A percentile compares a stretch with the other conserved stretches of the same genome.
Evolutionary conservation across 35 echinoderm and acorn worm genomes (phyloP).

Genomic region (Apostichopus japonicus): DNA sequence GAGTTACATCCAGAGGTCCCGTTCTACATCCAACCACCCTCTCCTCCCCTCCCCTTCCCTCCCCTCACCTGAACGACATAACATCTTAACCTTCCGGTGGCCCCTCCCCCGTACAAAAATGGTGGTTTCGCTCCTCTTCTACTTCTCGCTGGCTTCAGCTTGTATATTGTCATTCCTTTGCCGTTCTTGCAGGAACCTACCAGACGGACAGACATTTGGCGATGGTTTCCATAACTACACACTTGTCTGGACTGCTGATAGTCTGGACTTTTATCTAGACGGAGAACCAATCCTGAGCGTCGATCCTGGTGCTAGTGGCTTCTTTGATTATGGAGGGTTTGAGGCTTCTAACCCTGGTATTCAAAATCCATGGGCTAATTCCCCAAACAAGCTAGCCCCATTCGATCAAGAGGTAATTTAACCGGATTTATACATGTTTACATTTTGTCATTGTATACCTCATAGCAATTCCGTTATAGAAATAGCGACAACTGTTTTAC

Average conservation of each 20-base stretch:
- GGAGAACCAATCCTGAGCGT: constrained; percentile 65
- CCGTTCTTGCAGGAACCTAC: constrained; percentile 60
- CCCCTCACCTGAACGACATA: no score
- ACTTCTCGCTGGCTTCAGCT: no score
- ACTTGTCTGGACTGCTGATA: constrained; percentile 66
- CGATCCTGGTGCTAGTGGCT: constrained; percentile 67
- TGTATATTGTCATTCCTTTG: not conserved
- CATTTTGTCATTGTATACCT: not conserved
- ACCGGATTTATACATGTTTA: not conserved
- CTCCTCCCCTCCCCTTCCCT: no score
- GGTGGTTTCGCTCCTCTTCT: no score
- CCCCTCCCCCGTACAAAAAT: no score
- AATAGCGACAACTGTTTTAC: not conserved
- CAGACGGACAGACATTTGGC: constrained; percentile 60
- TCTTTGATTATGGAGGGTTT: constrained; percentile 79
- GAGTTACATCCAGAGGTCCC: no score
- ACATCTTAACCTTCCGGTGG: no score
- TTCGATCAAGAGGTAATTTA: constrained; percentile 88
- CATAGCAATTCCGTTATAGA: not conserved
- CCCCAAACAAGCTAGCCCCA: constrained; percentile 75
- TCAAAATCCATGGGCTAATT: constrained; percentile 80
- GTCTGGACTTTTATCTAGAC: constrained; percentile 78
- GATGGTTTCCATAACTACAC: constrained; percentile 83
- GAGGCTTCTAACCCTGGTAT: constrained; percentile 40
- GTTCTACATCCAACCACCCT: no score